Conservation (phyloP, 2,797 vertebrate genomes). For the Coregonus suidteri region DNA sequence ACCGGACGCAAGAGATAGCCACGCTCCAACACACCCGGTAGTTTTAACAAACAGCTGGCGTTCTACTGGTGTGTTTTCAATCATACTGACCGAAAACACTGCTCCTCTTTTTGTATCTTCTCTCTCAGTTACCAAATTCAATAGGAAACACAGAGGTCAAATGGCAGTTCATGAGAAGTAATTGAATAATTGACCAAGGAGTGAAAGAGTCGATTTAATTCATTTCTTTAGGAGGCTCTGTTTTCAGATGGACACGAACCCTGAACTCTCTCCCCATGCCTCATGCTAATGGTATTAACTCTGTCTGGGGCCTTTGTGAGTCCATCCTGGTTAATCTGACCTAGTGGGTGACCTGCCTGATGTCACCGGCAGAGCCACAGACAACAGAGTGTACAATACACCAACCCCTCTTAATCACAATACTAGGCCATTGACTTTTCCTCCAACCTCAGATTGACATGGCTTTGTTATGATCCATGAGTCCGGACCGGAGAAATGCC, state of each 20-base stretch:
- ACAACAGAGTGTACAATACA: slow-evolving; percentile 12
- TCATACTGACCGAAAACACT: background rate
- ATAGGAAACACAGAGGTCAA: slow-evolving; percentile 62
- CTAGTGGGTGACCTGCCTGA: slow-evolving; percentile 55
- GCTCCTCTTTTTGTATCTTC: slow-evolving; percentile 41
- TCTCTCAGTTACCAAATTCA: slow-evolving; percentile 53
- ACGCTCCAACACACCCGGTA: slow-evolving; percentile 18
- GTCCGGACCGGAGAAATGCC: slow-evolving; percentile 28
- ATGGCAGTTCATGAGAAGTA: slow-evolving; percentile 53
- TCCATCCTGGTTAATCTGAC: slow-evolving; percentile 54
- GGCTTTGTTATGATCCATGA: slow-evolving; percentile 43
- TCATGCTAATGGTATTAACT: slow-evolving; percentile 69
- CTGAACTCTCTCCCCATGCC: slow-evolving; percentile 50
- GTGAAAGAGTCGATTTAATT: slow-evolving; percentile 64
- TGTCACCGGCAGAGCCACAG: slow-evolving; percentile 31
- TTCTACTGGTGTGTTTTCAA: slow-evolving; percentile 17
- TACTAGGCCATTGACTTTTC: slow-evolving; percentile 48
- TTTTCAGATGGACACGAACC: slow-evolving; percentile 58
- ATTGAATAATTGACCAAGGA: slow-evolving; percentile 70
- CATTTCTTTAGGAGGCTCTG: slow-evolving; percentile 36
- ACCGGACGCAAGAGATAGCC: slow-evolving; percentile 20
- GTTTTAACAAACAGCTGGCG: slow-evolving; percentile 26
- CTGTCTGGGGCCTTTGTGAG: slow-evolving; percentile 42
- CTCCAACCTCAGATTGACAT: slow-evolving; percentile 35
- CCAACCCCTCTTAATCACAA: slow-evolving; percentile 50